Evolutionary conservation across 1,140 invertebrate species (phyloP).

Genomic region (Caerostris darwini): DNA sequence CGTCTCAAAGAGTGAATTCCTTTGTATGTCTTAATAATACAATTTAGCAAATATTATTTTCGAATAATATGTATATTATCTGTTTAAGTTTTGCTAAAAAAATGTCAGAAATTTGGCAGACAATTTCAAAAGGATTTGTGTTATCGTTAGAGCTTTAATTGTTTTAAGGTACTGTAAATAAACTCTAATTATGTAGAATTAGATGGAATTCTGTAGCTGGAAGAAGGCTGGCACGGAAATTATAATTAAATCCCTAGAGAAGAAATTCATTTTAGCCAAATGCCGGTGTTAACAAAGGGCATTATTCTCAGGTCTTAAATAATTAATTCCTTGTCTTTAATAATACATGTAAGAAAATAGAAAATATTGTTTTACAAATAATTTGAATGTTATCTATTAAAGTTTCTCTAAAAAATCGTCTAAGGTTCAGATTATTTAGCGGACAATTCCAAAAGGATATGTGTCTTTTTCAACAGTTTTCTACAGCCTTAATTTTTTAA

Average conservation of each 20-base stretch:
- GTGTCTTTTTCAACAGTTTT: background rate
- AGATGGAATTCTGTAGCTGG: background rate
- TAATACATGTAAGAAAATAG: background rate
- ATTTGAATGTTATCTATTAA: background rate
- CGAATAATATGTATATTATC: background rate
- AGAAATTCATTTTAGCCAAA: too few species aligned
- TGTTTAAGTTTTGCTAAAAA: background rate
- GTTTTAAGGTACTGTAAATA: background rate
- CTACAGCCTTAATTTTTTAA: constrained; percentile 14
- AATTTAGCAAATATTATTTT: background rate
- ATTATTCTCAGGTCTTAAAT: too few species aligned
- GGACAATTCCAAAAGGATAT: background rate
- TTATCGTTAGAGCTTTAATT: background rate
- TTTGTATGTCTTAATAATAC: background rate
- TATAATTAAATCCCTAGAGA: background rate
- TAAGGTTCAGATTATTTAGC: background rate
- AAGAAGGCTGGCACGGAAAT: background rate
- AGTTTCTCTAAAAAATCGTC: background rate
- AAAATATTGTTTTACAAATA: background rate
- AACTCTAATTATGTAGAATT: background rate
- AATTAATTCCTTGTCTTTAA: too few species aligned
- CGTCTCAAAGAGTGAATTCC: background rate
- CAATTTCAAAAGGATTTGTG: background rate
- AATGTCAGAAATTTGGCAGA: background rate
- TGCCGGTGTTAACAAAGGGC: too few species aligned